Base-by-base conservation (phyloP, 2,888 invertebrate genomes). In the Sepiola atlantica region DNA sequence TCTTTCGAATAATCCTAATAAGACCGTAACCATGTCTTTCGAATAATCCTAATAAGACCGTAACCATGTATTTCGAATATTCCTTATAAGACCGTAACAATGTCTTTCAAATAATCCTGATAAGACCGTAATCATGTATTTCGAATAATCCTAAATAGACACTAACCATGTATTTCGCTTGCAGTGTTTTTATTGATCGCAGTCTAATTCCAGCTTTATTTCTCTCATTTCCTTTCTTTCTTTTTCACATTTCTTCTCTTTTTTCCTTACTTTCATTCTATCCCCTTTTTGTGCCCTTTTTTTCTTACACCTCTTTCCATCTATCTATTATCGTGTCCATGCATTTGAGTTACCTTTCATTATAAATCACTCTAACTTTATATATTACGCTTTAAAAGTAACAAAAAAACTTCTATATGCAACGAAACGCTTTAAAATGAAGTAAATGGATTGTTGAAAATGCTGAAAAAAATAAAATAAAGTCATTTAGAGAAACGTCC, bases 361-460 rank as follows among this genome's bases (percentile, higher is more conserved):
- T n/a, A n/a, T n/a, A 77, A 77, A 77, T 77, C 16, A 77, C 77
- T 32, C 16, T n/a, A 14, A 14, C 77, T 14, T 77, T n/a, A 77
- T 77, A 77, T n/a, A 1, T 32, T n/a, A 1, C n/a, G 32, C n/a
- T 14, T 77, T n/a, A 10, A 77, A 77, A 77, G 8, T 4, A 45
- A 45, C 45, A 45, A 77, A 77, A 61, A 61, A 32, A 14, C 18
- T n/a, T 77, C 14, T n/a, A 77, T 14, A n/a, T 3, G n/a, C 14
- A 77, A 77, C 77, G 77, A n/a, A 77, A 77, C n/a, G 10, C 77
- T n/a, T 77, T 3, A n/a, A 77, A 77, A 77, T 77, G 32, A 77
- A 77, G 77, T n/a, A 77, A 77, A 77, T 77, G n/a, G n/a, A 77
- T 77, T n/a, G n/a, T n/a, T 77, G 16, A n/a, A 77, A 77, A 77